These are phyloP conservation scores for Incurvaria masculella DNA, from an alignment of 2,888 invertebrate species.

Conservation along the genomic window DNA sequence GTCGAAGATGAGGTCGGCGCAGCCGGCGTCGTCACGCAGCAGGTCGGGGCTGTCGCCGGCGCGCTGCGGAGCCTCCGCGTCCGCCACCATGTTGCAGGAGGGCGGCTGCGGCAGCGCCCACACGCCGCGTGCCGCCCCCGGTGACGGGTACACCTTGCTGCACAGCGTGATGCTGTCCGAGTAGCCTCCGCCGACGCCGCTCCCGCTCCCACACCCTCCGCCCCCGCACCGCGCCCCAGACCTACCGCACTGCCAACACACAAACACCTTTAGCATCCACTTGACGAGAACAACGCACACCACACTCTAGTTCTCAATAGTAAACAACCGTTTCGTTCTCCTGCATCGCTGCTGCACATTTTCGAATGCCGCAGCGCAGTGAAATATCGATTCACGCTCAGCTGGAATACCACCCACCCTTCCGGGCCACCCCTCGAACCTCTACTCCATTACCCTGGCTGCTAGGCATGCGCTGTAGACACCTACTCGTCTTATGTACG, in stretches of 20 bases:
- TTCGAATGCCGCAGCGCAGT: background rate
- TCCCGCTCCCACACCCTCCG: conserved; percentile 5
- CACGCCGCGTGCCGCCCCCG: conserved; percentile 86
- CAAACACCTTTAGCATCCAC: too few species aligned
- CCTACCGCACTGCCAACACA: conserved; percentile 2
- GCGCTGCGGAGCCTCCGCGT: conserved; percentile 54
- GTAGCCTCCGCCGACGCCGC: background rate
- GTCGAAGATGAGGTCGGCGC: conserved; percentile 75
- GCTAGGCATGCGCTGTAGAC: too few species aligned
- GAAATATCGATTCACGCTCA: background rate
- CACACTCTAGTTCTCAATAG: background rate
- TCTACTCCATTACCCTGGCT: too few species aligned
- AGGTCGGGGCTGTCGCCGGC: conserved; percentile 44
- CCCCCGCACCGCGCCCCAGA: conserved; percentile 1
- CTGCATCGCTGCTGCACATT: background rate
- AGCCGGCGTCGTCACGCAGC: conserved; percentile 43
- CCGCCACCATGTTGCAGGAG: conserved; percentile 76
- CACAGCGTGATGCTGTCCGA: conserved; percentile 30
- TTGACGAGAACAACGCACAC: conserved; percentile 1
- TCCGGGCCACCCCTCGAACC: too few species aligned
- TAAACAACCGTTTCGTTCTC: background rate
- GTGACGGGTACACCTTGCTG: conserved; percentile 73
- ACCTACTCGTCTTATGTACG: too few species aligned
- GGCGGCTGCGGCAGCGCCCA: conserved; percentile 82
- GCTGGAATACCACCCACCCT: too few species aligned